Evolutionary conservation across 2,113 vertebrate species (phyloP).

Genomic region (Pangasianodon gigas): DNA sequence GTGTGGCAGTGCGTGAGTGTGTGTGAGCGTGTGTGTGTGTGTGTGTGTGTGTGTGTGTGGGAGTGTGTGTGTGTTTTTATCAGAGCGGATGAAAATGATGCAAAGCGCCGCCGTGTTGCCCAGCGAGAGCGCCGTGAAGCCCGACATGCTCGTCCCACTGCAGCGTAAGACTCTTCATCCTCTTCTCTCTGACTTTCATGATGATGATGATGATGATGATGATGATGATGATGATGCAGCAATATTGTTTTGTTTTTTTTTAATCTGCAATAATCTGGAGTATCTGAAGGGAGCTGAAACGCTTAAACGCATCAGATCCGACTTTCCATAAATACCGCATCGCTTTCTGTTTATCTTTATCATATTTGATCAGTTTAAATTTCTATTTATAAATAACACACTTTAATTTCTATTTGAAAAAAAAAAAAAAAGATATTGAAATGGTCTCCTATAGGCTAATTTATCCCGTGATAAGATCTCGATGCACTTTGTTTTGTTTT

Average conservation of each 20-base stretch:
- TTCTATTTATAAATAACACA: not conserved
- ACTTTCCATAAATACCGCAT: no score
- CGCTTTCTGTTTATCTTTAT: not conserved
- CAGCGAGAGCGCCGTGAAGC: conserved; percentile 91
- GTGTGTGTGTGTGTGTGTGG: conserved; percentile 60
- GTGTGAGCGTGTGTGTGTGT: conserved; percentile 45
- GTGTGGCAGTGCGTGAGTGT: not conserved
- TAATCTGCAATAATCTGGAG: not conserved
- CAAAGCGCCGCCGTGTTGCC: conserved; percentile 91
- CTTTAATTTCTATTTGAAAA: not conserved
- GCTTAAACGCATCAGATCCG: not conserved
- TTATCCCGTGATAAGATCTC: not conserved
- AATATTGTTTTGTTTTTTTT: not conserved
- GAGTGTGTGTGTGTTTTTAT: conserved; percentile 68
- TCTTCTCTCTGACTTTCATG: conserved; percentile 31
- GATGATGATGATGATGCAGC: conserved; percentile 30
- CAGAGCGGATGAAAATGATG: conserved; percentile 87
- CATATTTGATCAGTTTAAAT: not conserved
- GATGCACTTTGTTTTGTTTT: not conserved
- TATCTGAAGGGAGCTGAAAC: not conserved
- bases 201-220: conserved; percentile 19
- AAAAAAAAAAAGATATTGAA: not conserved
- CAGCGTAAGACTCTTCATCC: conserved; percentile 87
- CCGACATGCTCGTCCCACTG: conserved; percentile 96
- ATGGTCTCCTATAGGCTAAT: not conserved